Percentiles rank a stretch among this genome's conserved stretches.
phyloP scores from a whole-genome alignment of 2,113 vertebrate species.

The Todiramphus saurophagus region DNA sequence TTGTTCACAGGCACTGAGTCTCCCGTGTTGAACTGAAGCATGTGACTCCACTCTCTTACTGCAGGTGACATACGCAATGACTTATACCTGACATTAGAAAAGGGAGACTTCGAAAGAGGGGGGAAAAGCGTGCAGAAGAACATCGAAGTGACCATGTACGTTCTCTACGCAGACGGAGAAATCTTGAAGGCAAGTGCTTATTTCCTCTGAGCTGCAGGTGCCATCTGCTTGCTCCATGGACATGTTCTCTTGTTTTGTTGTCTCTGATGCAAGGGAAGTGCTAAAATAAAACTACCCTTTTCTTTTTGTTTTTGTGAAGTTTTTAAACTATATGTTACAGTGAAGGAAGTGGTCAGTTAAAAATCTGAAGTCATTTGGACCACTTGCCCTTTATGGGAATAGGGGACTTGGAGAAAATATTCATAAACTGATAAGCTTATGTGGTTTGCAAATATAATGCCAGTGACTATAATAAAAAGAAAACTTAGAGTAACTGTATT shows the following conservation, averaged over 20 bases:
- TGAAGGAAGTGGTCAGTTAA: neutral
- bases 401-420: neutral
- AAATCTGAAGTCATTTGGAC: neutral
- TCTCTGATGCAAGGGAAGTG: neutral
- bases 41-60: neutral
- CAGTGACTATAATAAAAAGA: neutral
- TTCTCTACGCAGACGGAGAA: conserved; percentile 94
- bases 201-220: neutral
- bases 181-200: conserved; percentile 77
- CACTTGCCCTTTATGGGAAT: neutral
- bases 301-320: neutral
- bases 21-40: neutral
- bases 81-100: conserved; percentile 92
- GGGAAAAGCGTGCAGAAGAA: conserved; percentile 99
- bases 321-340: neutral
- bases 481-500: neutral
- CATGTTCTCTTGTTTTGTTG: neutral
- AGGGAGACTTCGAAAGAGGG: conserved; percentile 96
- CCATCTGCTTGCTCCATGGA: neutral
- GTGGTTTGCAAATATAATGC: neutral
- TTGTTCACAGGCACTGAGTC: neutral
- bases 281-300: neutral
- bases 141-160: conserved; percentile 92
- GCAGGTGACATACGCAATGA: conserved; percentile 95
- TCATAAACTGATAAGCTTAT: neutral